These are phyloP conservation scores for Sander vitreus DNA, from an alignment of 2,113 vertebrate species.

Conservation along the genomic window DNA sequence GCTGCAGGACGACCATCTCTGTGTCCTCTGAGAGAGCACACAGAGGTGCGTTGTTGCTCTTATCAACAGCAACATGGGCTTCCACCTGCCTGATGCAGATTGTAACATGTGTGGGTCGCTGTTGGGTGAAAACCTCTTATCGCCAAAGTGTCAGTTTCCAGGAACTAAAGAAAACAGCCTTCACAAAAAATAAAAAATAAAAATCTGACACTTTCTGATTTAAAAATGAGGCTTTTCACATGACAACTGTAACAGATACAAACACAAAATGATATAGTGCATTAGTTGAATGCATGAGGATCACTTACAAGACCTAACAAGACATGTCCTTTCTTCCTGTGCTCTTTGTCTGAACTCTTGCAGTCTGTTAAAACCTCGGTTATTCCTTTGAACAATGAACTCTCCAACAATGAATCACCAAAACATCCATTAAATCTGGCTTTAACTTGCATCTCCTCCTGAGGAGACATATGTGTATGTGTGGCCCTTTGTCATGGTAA, in stretches of 20 bases:
- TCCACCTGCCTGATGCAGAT: slow-evolving; percentile 56
- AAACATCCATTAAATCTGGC: slow-evolving; percentile 67
- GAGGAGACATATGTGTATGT: slow-evolving; percentile 63
- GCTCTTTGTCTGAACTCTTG: slow-evolving; percentile 37
- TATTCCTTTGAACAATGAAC: slow-evolving; percentile 54
- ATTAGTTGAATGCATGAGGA: slow-evolving; percentile 10
- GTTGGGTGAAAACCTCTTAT: slow-evolving; percentile 47
- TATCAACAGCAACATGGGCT: slow-evolving; percentile 36
- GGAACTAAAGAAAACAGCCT: background rate
- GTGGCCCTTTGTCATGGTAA: slow-evolving; percentile 76
- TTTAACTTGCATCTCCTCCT: slow-evolving; percentile 57
- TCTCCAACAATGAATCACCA: slow-evolving; percentile 49
- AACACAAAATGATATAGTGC: background rate
- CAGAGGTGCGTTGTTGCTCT: slow-evolving; percentile 26
- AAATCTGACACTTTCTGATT: background rate
- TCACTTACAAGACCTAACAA: slow-evolving; percentile 28
- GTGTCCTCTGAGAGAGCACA: slow-evolving; percentile 18
- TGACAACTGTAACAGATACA: background rate
- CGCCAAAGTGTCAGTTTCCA: slow-evolving; percentile 42
- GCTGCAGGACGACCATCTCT: slow-evolving; percentile 10
- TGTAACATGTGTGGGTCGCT: slow-evolving; percentile 16
- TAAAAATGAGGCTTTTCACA: background rate
- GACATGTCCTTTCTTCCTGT: background rate
- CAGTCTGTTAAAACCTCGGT: slow-evolving; percentile 63
- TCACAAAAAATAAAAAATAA: background rate